Percentiles rank a stretch among this genome's conserved stretches.
Evolutionary conservation across 2,113 vertebrate genomes (phyloP).

Genomic region (Oplegnathus fasciatus): DNA sequence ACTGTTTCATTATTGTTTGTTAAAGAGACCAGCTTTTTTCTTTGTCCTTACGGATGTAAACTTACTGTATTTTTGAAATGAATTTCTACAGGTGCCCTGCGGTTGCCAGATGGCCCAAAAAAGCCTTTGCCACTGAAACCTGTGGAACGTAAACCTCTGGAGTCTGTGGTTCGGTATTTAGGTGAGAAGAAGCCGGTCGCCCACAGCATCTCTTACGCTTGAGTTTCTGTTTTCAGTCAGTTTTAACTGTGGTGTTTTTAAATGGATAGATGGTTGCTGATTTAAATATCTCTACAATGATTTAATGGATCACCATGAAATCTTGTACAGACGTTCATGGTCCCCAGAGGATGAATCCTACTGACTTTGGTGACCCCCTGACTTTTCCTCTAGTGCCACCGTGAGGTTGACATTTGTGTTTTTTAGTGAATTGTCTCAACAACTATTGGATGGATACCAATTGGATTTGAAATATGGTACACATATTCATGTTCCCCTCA

Average conservation of each 20-base stretch:
- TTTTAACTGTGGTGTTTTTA: not conserved
- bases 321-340: not conserved
- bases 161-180: constrained; percentile 94
- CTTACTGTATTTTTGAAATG: not conserved
- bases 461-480: not conserved
- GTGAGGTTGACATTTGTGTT: not conserved
- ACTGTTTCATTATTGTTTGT: not conserved
- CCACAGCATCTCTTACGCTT: not conserved
- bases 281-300: not conserved
- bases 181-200: constrained; percentile 81
- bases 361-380: not conserved
- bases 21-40: not conserved
- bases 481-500: no score
- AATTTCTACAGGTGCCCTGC: constrained; percentile 87
- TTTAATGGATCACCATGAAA: not conserved
- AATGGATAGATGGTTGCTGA: not conserved
- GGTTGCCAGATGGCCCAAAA: constrained; percentile 91
- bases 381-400: not conserved
- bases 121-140: constrained; percentile 90
- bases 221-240: not conserved
- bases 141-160: constrained; percentile 92
- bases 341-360: not conserved
- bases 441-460: not conserved
- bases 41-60: not conserved
- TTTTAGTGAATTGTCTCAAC: not conserved